phyloP scores from a whole-genome alignment of 2,113 vertebrate species.

The Amazona guildingii region DNA sequence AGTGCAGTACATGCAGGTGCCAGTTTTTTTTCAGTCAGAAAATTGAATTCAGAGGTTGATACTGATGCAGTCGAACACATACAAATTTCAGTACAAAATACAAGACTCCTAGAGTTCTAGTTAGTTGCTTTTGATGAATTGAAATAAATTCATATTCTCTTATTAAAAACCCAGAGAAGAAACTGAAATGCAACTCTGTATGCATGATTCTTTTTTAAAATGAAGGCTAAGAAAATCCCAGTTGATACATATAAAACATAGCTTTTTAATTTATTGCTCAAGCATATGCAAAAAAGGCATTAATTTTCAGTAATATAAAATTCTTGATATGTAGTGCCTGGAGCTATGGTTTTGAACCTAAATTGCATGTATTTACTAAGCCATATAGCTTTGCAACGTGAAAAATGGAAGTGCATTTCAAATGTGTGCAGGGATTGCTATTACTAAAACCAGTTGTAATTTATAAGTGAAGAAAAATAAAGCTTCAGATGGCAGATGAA shows the following conservation, averaged over 20 bases:
- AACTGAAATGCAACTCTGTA: conserved; percentile 14
- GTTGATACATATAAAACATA: conserved; percentile 16
- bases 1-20: neutral
- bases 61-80: conserved; percentile 8
- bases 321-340: neutral
- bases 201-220: conserved; percentile 44
- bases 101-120: neutral
- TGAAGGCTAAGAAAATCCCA: conserved; percentile 53
- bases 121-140: conserved; percentile 52
- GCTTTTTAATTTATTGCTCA: conserved; percentile 60
- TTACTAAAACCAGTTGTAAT: conserved; percentile 45
- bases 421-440: neutral
- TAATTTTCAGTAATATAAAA: conserved; percentile 61
- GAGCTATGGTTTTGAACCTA: conserved; percentile 53
- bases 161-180: conserved; percentile 43
- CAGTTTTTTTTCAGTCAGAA: neutral
- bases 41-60: conserved; percentile 23
- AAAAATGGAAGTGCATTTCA: conserved; percentile 54
- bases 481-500: conserved; percentile 43
- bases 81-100: conserved; percentile 38
- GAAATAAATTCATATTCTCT: conserved; percentile 53
- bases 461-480: conserved; percentile 56
- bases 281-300: conserved; percentile 59
- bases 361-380: conserved; percentile 65
- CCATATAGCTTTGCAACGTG: neutral